phyloP scores from a whole-genome alignment of 2,888 invertebrate species.

The Atrina japonica region DNA sequence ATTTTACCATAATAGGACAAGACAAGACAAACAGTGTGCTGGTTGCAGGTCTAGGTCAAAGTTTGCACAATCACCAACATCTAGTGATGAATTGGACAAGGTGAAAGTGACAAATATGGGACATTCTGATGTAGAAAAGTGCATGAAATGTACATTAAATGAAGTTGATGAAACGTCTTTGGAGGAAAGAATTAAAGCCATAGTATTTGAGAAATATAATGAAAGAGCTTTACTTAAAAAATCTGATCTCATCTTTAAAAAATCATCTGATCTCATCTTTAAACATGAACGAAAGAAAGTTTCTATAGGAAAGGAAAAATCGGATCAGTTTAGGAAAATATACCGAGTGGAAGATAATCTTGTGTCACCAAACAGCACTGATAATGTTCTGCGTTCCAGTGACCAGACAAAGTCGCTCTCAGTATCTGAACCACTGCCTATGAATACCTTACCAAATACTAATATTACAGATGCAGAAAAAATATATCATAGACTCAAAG shows the following conservation, averaged over 20 bases:
- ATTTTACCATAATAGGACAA: not conserved
- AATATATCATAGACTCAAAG: constrained; percentile 35
- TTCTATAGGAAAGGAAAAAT: too few relatives aligned
- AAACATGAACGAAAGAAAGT: too few relatives aligned
- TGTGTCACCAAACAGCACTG: too few relatives aligned
- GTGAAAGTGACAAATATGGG: too few relatives aligned
- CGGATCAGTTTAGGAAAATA: not conserved
- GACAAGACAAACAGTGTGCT: not conserved
- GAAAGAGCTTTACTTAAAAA: not conserved
- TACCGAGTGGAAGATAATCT: too few relatives aligned
- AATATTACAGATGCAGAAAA: constrained; percentile 45
- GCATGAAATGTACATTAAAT: not conserved
- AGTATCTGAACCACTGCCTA: too few relatives aligned
- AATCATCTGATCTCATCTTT: too few relatives aligned
- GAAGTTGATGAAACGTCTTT: not conserved
- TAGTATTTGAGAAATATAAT: constrained; percentile 28
- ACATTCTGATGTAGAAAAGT: too few relatives aligned
- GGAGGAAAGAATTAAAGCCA: constrained; percentile 42
- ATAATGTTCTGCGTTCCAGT: too few relatives aligned
- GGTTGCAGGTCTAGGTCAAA: constrained; percentile 16
- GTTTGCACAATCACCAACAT: not conserved
- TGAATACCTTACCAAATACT: not conserved
- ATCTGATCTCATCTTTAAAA: too few relatives aligned
- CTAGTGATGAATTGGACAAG: not conserved
- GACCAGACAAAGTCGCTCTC: too few relatives aligned